phyloP scores from a whole-genome alignment of 1,140 invertebrate species.

The Dendroctonus ponderosae region DNA sequence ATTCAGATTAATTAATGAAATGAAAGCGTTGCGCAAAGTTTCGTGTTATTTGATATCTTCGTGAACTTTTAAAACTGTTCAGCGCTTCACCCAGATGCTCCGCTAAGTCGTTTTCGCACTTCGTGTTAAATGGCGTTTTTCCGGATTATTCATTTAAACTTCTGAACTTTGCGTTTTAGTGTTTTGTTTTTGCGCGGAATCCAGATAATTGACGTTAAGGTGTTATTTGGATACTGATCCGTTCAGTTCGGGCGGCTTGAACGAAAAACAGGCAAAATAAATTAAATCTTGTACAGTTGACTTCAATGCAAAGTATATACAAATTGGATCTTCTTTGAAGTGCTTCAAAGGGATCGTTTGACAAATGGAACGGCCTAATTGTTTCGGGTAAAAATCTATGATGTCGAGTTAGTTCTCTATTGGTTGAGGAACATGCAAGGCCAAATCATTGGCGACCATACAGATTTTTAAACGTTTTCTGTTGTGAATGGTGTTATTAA shows the following conservation, averaged over 20 bases:
- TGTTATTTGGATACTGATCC: background rate
- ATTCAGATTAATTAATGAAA: conserved; percentile 27
- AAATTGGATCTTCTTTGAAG: too few relatives aligned
- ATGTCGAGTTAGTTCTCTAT: too few relatives aligned
- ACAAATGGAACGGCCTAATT: too few relatives aligned
- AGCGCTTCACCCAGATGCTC: background rate
- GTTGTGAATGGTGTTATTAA: too few relatives aligned
- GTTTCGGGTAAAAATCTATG: too few relatives aligned
- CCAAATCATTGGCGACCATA: too few relatives aligned
- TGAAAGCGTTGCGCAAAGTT: conserved; percentile 13
- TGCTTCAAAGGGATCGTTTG: too few relatives aligned
- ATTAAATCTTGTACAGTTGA: too few relatives aligned
- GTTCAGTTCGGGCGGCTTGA: background rate
- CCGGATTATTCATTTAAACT: background rate
- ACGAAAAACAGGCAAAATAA: background rate
- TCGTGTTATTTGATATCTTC: conserved; percentile 19
- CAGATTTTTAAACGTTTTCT: too few relatives aligned
- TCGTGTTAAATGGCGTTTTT: background rate
- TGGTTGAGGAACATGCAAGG: too few relatives aligned
- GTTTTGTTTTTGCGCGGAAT: background rate
- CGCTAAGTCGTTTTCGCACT: background rate
- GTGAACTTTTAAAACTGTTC: conserved; percentile 6
- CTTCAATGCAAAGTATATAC: too few relatives aligned
- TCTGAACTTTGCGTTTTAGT: background rate
- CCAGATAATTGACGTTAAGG: background rate